Base-by-base conservation (phyloP, 1,140 invertebrate species). In the Heliconius nattereri region DNA sequence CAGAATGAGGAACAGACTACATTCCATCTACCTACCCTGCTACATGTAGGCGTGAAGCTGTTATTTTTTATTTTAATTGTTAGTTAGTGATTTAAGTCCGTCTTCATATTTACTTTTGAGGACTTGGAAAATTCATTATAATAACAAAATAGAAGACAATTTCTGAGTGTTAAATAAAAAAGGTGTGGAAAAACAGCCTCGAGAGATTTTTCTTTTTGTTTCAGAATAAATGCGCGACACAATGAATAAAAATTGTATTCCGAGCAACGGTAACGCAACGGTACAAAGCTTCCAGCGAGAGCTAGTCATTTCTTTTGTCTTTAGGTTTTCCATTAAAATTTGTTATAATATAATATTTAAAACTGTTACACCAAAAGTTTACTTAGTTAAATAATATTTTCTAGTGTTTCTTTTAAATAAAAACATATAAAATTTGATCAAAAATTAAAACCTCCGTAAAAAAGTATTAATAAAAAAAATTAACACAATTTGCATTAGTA, bases 221-320 rank as follows among this genome's bases (percentile, higher is more conserved):
- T 29, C 60, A 29, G 60, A 66, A 66, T 66, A 66, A 66, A 26
- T 29, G 60, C 60, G 60, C 26, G 60, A 29, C 26, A 66, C 60
- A 66, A 66, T 66, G 60, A 66, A 66, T 26, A 29, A 66, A 66
- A 66, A 60, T 23, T 9, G 54, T 60, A 60, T 60, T 60, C 60
- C 26, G 26, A 66, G 60, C 26, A 66, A 66, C 23, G 23, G 60
- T 13, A 66, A 66, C 23, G 23, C 60, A 29, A 66, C 60, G 23
- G 13, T 66, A 66, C 60, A 66, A 66, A 66, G 60, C 26, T 66
- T 66, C 60, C 13, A 66, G 60, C 60, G 29, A 66, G 23, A 29
- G 26, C 60, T 66, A 66, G 60, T 66, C 60, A 66, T 66, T 66
- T 29, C 60, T 66, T 66, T 66, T 66, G 60, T 66, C 13, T 23